phyloP scores from a whole-genome alignment of 2,797 vertebrate species.

The Coreius guichenoti region DNA sequence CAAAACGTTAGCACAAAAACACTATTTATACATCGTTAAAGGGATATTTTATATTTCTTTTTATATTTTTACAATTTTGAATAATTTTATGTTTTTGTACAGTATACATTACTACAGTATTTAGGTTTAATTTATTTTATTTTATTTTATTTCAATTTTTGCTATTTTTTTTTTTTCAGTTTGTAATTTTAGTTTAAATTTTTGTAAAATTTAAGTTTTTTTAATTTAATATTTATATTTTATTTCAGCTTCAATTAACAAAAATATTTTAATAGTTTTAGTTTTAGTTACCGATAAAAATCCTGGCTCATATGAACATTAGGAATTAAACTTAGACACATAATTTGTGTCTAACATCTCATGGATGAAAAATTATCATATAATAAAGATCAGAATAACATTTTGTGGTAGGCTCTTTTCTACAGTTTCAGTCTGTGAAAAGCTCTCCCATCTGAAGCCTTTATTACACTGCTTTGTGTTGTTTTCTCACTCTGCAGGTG shows the following conservation, averaged over 20 bases:
- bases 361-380: not conserved
- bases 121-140: not conserved
- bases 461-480: not conserved
- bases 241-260: not conserved
- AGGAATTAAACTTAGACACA: not conserved
- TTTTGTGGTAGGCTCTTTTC: not conserved
- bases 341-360: not conserved
- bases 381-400: not conserved
- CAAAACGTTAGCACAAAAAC: no score
- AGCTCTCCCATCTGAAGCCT: not conserved
- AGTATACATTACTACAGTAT: no score
- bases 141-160: not conserved
- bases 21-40: no score
- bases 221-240: not conserved
- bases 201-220: not conserved
- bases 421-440: not conserved
- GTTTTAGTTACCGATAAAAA: not conserved
- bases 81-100: no score
- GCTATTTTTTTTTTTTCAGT: not conserved
- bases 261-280: not conserved
- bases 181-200: not conserved
- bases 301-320: not conserved
- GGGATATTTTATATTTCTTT: no score
- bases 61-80: no score
- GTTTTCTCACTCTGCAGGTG: constrained; percentile 78